Percentiles rank a stretch among this genome's conserved stretches.
Conservation (phyloP, 2,113 vertebrate genomes). For the Caranx melampygus region DNA sequence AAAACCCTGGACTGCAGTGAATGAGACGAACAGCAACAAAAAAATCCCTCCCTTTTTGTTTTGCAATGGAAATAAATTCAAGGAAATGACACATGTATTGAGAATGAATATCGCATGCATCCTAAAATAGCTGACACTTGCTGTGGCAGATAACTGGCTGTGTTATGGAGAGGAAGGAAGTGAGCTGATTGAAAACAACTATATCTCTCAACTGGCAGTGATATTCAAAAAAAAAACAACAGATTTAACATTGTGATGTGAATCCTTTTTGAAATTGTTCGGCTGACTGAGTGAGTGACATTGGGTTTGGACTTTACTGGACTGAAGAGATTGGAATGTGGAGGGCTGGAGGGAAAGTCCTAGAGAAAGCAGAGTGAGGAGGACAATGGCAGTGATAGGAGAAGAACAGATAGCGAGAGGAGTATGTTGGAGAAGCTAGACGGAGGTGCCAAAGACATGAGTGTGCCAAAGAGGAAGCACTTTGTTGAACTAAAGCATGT, state of each 20-base stretch:
- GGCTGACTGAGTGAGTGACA: conserved; percentile 12
- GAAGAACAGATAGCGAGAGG: conserved; percentile 65
- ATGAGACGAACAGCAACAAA: not conserved
- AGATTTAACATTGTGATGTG: conserved; percentile 26
- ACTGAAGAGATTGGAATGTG: conserved; percentile 32
- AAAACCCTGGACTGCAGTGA: conserved; percentile 39
- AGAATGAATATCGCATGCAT: conserved; percentile 50
- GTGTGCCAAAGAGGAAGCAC: conserved; percentile 81
- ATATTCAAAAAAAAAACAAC: conserved; percentile 25
- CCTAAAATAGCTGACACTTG: conserved; percentile 69
- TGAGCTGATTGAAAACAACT: conserved; percentile 47
- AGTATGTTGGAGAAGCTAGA: conserved; percentile 53
- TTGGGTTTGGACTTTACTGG: conserved; percentile 38
- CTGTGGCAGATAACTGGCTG: conserved; percentile 54
- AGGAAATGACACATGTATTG: conserved; percentile 53
- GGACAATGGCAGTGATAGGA: conserved; percentile 65
- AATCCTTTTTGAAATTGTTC: conserved; percentile 15
- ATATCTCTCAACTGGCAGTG: conserved; percentile 36
- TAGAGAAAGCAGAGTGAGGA: conserved; percentile 22
- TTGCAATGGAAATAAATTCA: conserved; percentile 36
- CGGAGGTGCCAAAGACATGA: conserved; percentile 74
- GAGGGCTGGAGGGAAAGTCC: conserved; percentile 15
- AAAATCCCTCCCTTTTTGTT: conserved; percentile 45
- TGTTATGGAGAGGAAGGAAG: conserved; percentile 60
- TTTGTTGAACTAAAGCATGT: conserved; percentile 82